Base-by-base conservation (phyloP, 1,140 invertebrate species). In the Sitodiplosis mosellana region DNA sequence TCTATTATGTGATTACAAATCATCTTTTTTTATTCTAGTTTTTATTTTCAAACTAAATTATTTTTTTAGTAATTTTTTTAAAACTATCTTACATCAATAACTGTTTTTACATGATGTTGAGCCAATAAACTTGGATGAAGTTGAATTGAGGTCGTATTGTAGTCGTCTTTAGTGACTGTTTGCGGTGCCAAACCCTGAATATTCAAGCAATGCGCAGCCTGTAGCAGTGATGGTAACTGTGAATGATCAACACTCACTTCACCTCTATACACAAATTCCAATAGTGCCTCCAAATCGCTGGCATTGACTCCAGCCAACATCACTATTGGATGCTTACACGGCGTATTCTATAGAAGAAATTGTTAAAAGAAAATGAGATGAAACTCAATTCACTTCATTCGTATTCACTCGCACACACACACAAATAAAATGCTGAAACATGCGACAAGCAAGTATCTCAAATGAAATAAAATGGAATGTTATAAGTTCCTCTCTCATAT, bases 311-410 rank as follows among this genome's bases (percentile, higher is more conserved):
- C 75, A 15, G 75, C 75, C 53, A 77, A 58, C 73, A 77, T 74
- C 2, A 77, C 71, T n/a, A 77, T 73, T 46, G 75, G 75, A 66
- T 77, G 75, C 52, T 77, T 69, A 56, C 74, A 77, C 54, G 74
- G 71, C 45, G 75, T 75, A 49, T 70, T 76, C 75, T 77, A 46
- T 14, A 56, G n/a, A 60, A 7, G 41, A 43, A 21, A 43, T 43
- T 5, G 6, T 18, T 18, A 43, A 43, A 43, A 7, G 18, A 20
- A 43, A 4, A 12, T 6, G n/a, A 19, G n/a, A n/a, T 12, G n/a
- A 18, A 19, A 43, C 5, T 43, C 20, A 21, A 18, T 34, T 7
- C 17, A 43, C 20, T 43, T 43, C 12, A 5, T 43, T 18, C 6
- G 2, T 43, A 17, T 40, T 4, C 14, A 40, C 37, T 15, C 6